Conservation (phyloP, 92 coral and sea anemone genomes). For the Heteractis magnifica region DNA sequence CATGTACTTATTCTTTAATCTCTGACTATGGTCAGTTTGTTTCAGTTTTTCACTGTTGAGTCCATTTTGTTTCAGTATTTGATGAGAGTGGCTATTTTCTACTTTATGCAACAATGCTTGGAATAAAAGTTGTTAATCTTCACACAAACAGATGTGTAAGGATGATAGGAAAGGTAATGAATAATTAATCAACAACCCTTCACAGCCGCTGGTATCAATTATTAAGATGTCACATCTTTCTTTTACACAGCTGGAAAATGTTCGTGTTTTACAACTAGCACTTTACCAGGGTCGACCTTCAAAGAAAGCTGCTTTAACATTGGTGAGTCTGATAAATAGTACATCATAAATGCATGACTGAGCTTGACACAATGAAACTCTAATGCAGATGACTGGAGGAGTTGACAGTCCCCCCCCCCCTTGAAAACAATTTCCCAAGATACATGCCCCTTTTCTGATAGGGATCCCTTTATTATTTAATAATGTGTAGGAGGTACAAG, state of each 20-base stretch:
- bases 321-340: constrained; percentile 54
- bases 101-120: constrained; percentile 90
- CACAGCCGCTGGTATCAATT: not conserved
- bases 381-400: too few relatives aligned
- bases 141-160: constrained; percentile 94
- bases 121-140: constrained; percentile 92
- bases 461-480: not conserved
- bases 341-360: not conserved
- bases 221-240: not conserved
- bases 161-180: constrained; percentile 84
- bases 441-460: not conserved
- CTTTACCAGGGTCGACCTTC: constrained; percentile 88
- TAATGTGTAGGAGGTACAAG: constrained; percentile 79
- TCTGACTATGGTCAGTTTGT: too few relatives aligned
- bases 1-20: too few relatives aligned
- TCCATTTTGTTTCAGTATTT: constrained; percentile 51
- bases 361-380: too few relatives aligned
- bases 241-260: constrained; percentile 76
- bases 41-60: too few relatives aligned
- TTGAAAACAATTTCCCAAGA: not conserved
- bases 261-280: constrained; percentile 85
- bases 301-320: constrained; percentile 75
- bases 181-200: not conserved
- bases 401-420: not conserved
- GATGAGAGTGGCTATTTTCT: constrained; percentile 97